Evolutionary conservation across 1,140 invertebrate species (phyloP).

Genomic region (Ceratina japonica): DNA sequence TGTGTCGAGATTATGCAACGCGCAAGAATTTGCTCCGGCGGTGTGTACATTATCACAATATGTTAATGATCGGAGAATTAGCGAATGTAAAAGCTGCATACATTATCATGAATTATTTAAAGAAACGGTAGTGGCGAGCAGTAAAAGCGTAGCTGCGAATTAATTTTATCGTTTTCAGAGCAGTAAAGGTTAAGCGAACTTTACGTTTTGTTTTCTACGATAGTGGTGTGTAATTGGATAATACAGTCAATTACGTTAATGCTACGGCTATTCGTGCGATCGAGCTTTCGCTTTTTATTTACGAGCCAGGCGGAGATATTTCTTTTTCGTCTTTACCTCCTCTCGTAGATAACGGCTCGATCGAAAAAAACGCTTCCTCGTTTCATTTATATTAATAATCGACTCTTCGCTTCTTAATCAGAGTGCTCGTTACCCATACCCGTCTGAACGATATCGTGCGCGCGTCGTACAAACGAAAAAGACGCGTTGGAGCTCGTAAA

Average conservation of each 20-base stretch:
- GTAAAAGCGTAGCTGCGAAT: not conserved
- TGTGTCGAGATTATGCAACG: constrained; percentile 7
- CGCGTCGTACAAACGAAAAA: no score
- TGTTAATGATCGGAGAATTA: constrained; percentile 12
- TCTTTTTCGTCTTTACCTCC: no score
- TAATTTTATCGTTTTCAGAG: constrained; percentile 6
- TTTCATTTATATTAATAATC: no score
- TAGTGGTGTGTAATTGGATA: not conserved
- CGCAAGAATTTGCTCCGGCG: not conserved
- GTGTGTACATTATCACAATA: constrained; percentile 2
- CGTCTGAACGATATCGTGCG: not conserved
- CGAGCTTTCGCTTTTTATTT: constrained; percentile 6
- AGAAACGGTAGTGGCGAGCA: not conserved
- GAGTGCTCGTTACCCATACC: not conserved
- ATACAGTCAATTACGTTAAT: constrained; percentile 11
- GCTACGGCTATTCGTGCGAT: not conserved
- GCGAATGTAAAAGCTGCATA: not conserved
- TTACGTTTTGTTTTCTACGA: not conserved
- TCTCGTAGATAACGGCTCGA: no score
- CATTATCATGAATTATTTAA: not conserved
- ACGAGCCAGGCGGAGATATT: not conserved
- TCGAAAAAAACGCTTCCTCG: no score
- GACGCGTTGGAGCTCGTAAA: not conserved
- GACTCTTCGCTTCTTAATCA: no score
- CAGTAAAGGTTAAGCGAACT: not conserved